Base-by-base conservation (phyloP, 2,797 vertebrate species). In the Pangasius mekongensis region DNA sequence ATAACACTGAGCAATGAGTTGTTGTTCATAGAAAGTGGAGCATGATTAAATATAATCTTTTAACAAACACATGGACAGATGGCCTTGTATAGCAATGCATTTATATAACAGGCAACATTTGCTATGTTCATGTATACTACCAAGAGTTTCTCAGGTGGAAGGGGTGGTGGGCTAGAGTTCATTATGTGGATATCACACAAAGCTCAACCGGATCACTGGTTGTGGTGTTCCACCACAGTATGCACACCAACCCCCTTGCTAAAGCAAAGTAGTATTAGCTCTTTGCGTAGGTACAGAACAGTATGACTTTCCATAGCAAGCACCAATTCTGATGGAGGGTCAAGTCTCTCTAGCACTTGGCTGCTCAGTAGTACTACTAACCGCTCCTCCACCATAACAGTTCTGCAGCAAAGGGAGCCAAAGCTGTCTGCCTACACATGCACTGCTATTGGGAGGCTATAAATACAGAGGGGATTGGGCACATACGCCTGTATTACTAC, bases 41-140 rank as follows among this genome's bases (percentile, higher is more conserved):
- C 60, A 66, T 66, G 64, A 84, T 76, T 67, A 84, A 89, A 80
- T 10, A 24, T 58, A 84, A 87, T 84, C 71, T 86, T 86, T 86
- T 58, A 54, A 82, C 80, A 91, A 90, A 86, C 89, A 86, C 52
- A 69, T 86, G 52, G 43, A 64, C 88, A 92, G 85, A 90, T 90
- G 87, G 87, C 80, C 60, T 77, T 6, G 39, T 64, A 76, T 20
- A 66, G 16, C 30, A 47, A 22, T 30, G 81, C 81, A 20, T 49
- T 83, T 67, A 52, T 30, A 67, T 67, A 49, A 83, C 10, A 84
- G 43, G 62, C 9, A 84, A 52, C 47, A 67, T 84, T 71, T 84
- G 64, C 47, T 54, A 36, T 22, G 62, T 83, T 49, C 62, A 49
- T 66, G 33, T 30, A 20, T n/a, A n/a, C 24, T 47, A 83, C 81